phyloP scores from a whole-genome alignment of 2,797 vertebrate genomes.

The Pelodytes ibericus region DNA sequence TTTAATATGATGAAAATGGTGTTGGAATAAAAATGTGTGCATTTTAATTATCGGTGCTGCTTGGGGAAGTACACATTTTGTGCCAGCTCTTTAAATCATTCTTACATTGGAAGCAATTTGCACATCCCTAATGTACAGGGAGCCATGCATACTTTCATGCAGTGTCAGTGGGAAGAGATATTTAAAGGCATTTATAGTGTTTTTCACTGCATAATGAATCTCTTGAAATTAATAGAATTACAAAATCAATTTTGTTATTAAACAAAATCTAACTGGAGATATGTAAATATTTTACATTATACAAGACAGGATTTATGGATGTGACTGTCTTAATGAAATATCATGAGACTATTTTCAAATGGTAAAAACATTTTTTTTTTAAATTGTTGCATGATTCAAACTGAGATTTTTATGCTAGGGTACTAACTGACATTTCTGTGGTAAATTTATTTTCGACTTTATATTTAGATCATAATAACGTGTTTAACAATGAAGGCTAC shows the following conservation, averaged over 20 bases:
- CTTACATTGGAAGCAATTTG: conserved; percentile 29
- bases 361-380: too few relatives aligned
- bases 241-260: conserved; percentile 38
- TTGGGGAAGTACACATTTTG: neutral
- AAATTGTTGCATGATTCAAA: too few relatives aligned
- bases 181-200: conserved; percentile 26
- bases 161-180: conserved; percentile 13
- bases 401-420: too few relatives aligned
- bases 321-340: too few relatives aligned
- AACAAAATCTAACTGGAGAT: neutral
- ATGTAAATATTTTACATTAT: too few relatives aligned
- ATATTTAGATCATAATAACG: too few relatives aligned
- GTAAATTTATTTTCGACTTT: too few relatives aligned
- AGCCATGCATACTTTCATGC: conserved; percentile 24
- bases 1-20: neutral
- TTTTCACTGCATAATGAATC: conserved; percentile 27
- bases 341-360: too few relatives aligned
- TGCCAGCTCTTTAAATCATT: conserved; percentile 12
- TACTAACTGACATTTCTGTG: too few relatives aligned
- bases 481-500: too few relatives aligned
- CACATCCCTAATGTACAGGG: conserved; percentile 26
- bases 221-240: conserved; percentile 32
- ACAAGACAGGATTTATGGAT: too few relatives aligned
- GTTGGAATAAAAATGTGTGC: neutral
- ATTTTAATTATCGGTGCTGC: neutral